These are phyloP conservation scores for Desoria tigrina DNA, from an alignment of 2,888 invertebrate genomes.

Conservation along the genomic window DNA sequence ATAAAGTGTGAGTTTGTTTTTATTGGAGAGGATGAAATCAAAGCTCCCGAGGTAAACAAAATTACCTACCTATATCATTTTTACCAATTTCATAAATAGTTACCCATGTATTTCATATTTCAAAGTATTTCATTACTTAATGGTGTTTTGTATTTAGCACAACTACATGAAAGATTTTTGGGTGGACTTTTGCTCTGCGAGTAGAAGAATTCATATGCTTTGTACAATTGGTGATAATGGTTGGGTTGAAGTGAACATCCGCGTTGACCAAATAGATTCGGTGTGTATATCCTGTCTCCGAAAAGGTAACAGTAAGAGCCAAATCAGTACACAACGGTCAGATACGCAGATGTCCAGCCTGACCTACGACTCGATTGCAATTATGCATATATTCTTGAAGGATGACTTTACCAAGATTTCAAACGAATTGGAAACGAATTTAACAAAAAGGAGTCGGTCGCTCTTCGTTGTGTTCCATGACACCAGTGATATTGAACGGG, in stretches of 20 bases:
- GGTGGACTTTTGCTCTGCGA: conserved; percentile 32
- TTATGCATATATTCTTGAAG: conserved; percentile 29
- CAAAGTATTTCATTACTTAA: conserved; percentile 8
- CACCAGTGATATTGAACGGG: conserved; percentile 22
- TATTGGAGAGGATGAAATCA: neutral
- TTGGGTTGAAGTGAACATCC: conserved; percentile 20
- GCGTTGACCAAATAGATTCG: conserved; percentile 29
- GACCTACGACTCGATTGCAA: conserved; percentile 23
- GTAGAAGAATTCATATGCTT: conserved; percentile 27
- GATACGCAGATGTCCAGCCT: conserved; percentile 14
- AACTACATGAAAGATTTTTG: conserved; percentile 24
- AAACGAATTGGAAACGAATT: conserved; percentile 16
- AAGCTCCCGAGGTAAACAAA: conserved; percentile 6
- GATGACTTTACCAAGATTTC: conserved; percentile 15
- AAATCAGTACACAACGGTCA: neutral
- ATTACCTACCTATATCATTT: neutral
- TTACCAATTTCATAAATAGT: too few relatives aligned
- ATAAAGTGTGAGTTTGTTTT: neutral
- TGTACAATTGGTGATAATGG: conserved; percentile 14
- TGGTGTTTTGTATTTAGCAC: too few relatives aligned
- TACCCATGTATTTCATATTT: too few relatives aligned
- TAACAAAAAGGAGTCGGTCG: conserved; percentile 21
- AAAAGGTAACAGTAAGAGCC: conserved; percentile 12
- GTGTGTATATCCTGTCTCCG: conserved; percentile 32
- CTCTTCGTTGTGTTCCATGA: conserved; percentile 26